Evolutionary conservation across 1,140 invertebrate species (phyloP).

Genomic region (Planococcus citri): DNA sequence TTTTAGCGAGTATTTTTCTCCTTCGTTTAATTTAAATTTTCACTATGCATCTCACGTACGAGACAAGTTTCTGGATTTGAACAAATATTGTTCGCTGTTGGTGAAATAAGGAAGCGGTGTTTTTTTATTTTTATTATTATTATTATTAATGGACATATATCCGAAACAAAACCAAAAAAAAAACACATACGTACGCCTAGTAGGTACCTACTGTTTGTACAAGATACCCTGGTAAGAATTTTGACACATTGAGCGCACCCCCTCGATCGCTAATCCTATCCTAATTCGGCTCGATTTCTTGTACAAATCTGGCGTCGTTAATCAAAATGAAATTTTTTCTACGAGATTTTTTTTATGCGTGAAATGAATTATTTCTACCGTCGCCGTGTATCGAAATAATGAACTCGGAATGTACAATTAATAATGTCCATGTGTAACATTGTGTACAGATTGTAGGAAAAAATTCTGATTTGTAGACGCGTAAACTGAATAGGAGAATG

Average conservation of each 20-base stretch:
- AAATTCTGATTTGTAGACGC: too few relatives aligned
- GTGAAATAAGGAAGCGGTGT: neutral
- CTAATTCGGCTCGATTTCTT: neutral
- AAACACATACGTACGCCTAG: neutral
- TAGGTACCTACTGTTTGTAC: neutral
- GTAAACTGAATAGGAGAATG: too few relatives aligned
- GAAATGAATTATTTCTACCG: too few relatives aligned
- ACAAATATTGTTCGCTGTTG: neutral
- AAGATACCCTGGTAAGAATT: neutral
- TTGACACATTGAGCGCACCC: neutral
- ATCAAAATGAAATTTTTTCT: neutral
- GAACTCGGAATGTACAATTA: too few relatives aligned
- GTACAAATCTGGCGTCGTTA: slow-evolving; percentile 8
- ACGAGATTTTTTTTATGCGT: too few relatives aligned
- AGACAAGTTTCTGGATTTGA: neutral
- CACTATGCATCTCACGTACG: slow-evolving; percentile 3
- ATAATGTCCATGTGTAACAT: too few relatives aligned
- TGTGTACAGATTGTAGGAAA: too few relatives aligned
- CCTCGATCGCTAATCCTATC: too few relatives aligned
- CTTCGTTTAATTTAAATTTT: slow-evolving; percentile 6
- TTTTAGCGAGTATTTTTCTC: too few relatives aligned
- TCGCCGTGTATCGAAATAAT: too few relatives aligned
- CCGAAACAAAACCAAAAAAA: neutral
- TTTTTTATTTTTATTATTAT: slow-evolving; percentile 2
- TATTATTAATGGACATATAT: slow-evolving; percentile 3